Percentiles rank a stretch among this genome's conserved stretches.
phyloP scores from a whole-genome alignment of 2,797 vertebrate species.

The Hydrocynus forskahlii region DNA sequence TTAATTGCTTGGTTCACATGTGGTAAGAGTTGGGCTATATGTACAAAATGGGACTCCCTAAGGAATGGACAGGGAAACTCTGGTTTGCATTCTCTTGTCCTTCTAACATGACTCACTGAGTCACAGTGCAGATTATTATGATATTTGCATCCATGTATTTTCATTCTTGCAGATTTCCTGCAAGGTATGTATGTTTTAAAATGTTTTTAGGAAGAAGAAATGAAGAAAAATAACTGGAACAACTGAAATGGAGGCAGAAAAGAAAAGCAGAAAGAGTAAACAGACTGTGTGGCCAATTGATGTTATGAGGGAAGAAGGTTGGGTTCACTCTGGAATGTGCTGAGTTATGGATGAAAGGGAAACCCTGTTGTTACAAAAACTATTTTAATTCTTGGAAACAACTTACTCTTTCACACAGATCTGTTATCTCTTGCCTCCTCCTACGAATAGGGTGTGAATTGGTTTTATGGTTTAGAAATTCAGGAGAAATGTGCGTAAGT shows the following conservation, averaged over 20 bases:
- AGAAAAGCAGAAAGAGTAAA: background rate
- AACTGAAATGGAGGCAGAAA: background rate
- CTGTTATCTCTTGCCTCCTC: background rate
- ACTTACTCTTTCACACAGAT: conserved; percentile 16
- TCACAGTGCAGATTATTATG: background rate
- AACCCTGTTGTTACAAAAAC: background rate
- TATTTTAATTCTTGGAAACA: background rate
- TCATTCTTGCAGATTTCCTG: background rate
- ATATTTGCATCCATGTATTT: background rate
- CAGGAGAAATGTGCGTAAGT: background rate
- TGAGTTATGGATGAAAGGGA: background rate
- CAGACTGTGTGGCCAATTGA: no score
- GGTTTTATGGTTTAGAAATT: conserved; percentile 15
- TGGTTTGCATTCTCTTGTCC: background rate
- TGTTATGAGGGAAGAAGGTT: background rate
- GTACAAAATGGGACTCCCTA: background rate
- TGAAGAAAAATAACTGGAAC: background rate
- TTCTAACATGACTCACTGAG: background rate
- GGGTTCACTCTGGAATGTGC: background rate
- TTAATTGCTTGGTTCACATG: background rate
- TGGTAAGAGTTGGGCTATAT: background rate
- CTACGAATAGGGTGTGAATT: background rate
- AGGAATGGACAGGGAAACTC: background rate
- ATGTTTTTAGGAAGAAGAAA: background rate
- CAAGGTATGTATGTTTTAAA: background rate